phyloP scores from a whole-genome alignment of 2,113 vertebrate genomes.

The Trichomycterus rosablanca region DNA sequence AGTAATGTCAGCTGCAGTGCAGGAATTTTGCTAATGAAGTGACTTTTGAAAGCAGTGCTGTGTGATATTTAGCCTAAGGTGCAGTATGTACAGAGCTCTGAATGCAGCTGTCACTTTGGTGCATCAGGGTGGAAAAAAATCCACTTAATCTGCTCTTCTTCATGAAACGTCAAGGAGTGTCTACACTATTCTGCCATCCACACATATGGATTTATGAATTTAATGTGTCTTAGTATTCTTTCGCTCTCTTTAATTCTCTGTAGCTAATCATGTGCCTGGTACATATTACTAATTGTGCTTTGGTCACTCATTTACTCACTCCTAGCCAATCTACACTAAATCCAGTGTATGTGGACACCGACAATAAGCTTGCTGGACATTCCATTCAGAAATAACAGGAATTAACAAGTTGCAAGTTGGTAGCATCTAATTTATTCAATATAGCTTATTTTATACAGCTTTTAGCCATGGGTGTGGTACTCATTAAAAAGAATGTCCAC shows the following conservation, averaged over 20 bases:
- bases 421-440: no score
- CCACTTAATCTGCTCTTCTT: conserved; percentile 33
- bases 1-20: conserved; percentile 3
- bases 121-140: conserved; percentile 31
- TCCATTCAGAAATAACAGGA: no score
- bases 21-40: conserved; percentile 13
- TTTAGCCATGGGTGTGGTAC: no score
- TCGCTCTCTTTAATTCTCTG: neutral
- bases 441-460: no score
- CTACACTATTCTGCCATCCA: conserved; percentile 27
- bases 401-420: no score
- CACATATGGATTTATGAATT: conserved; percentile 18
- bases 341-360: no score
- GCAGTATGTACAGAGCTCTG: conserved; percentile 11
- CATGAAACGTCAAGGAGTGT: conserved; percentile 21
- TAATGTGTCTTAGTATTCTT: conserved; percentile 23
- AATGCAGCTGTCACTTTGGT: conserved; percentile 24
- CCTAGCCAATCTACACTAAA: no score
- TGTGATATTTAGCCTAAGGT: conserved; percentile 29
- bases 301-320: no score
- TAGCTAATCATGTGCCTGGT: no score
- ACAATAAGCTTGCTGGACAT: no score
- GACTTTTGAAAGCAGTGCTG: conserved; percentile 20
- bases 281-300: no score
- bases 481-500: no score